Evolutionary conservation across 2,797 vertebrate genomes (phyloP).

Genomic region (Rhabdophis nuchalis): DNA sequence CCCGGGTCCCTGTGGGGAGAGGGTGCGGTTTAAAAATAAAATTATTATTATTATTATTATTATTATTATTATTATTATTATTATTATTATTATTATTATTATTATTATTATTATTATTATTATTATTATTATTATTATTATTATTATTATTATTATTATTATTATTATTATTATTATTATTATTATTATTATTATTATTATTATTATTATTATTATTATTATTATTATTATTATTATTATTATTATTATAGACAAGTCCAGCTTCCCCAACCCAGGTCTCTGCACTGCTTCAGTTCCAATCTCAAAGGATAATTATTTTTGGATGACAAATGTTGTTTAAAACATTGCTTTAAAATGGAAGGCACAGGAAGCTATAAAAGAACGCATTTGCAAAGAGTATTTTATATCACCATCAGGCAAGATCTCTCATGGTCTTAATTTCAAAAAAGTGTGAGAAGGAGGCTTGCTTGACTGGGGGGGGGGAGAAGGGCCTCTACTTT

Average conservation of each 20-base stretch:
- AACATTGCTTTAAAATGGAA: background rate
- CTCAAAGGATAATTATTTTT: background rate
- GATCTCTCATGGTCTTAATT: background rate
- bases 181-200: too few relatives aligned
- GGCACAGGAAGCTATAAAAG: background rate
- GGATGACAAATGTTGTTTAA: background rate
- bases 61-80: too few relatives aligned
- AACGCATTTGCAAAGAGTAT: background rate
- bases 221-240: too few relatives aligned
- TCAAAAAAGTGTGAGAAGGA: background rate
- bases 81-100: too few relatives aligned
- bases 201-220: too few relatives aligned
- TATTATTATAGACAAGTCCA: background rate
- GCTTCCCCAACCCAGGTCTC: background rate
- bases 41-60: too few relatives aligned
- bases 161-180: too few relatives aligned
- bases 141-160: too few relatives aligned
- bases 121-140: too few relatives aligned
- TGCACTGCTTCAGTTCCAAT: background rate
- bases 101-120: too few relatives aligned
- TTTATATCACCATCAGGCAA: background rate
- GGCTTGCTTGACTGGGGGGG: background rate
- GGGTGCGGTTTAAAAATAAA: too few relatives aligned
- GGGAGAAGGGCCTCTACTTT: background rate
- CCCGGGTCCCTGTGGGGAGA: too few relatives aligned